Conservation (phyloP, 2,888 invertebrate species). For the Drosophila recens region DNA sequence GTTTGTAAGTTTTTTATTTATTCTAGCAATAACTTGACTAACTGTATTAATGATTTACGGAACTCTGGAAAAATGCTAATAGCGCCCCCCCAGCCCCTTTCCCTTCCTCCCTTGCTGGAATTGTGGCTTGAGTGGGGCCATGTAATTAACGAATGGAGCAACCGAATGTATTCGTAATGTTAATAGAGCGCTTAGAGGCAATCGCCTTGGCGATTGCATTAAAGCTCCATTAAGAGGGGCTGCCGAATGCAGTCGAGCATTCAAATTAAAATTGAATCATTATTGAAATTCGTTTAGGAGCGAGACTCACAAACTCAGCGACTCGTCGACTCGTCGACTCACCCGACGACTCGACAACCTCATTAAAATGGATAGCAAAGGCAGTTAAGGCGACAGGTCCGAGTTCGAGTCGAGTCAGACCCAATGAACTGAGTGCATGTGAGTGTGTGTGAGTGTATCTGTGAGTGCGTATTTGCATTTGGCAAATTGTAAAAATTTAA, state of each 20-base stretch:
- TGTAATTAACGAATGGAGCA: slow-evolving; percentile 42
- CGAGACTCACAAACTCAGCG: slow-evolving; percentile 5
- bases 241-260: slow-evolving; percentile 54
- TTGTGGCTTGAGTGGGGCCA: not conserved
- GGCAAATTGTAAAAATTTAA: slow-evolving; percentile 79
- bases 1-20: too few relatives aligned
- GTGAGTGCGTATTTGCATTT: slow-evolving; percentile 67
- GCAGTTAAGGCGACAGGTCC: slow-evolving; percentile 37
- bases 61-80: not conserved
- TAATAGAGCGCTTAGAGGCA: slow-evolving; percentile 70
- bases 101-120: not conserved
- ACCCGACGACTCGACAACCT: slow-evolving; percentile 26
- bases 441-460: slow-evolving; percentile 2
- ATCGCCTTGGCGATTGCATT: slow-evolving; percentile 62
- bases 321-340: slow-evolving; percentile 5
- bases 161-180: slow-evolving; percentile 50
- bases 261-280: slow-evolving; percentile 83
- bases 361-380: slow-evolving; percentile 70
- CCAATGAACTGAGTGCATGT: slow-evolving; percentile 20
- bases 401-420: slow-evolving; percentile 3
- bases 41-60: too few relatives aligned
- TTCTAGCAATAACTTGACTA: too few relatives aligned
- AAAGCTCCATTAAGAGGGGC: slow-evolving; percentile 58
- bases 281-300: slow-evolving; percentile 75
- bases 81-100: too few relatives aligned